Percentiles rank a stretch among this genome's conserved stretches.
phyloP scores from a whole-genome alignment of 2,888 invertebrate species.

The Melipona beecheii region DNA sequence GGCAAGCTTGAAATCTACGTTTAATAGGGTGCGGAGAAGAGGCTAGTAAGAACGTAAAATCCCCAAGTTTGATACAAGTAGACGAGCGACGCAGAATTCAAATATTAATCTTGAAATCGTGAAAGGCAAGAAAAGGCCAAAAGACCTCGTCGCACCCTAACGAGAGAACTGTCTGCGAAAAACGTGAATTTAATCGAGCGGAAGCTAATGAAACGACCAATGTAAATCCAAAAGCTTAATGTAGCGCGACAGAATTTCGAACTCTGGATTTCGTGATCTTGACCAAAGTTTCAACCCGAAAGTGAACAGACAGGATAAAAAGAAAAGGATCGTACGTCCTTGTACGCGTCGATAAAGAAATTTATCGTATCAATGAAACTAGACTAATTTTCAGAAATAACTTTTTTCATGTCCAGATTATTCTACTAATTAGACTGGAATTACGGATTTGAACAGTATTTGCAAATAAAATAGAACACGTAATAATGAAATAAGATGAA shows the following conservation, averaged over 20 bases:
- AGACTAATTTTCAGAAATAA: no score
- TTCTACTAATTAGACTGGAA: no score
- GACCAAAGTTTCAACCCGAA: not conserved
- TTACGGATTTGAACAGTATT: not conserved
- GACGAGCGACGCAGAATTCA: constrained; percentile 8
- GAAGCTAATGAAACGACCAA: constrained; percentile 16
- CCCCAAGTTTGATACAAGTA: constrained; percentile 32
- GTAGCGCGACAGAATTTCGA: not conserved
- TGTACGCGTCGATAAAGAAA: not conserved
- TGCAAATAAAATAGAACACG: not conserved
- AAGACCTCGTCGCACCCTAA: constrained; percentile 14
- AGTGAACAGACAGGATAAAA: not conserved
- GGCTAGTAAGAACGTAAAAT: constrained; percentile 8
- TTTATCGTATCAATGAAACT: not conserved
- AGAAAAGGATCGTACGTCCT: no score
- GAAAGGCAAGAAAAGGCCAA: not conserved
- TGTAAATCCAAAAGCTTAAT: constrained; percentile 20
- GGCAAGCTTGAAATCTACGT: constrained; percentile 35
- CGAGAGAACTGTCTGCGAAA: constrained; percentile 28
- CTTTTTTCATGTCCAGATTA: no score
- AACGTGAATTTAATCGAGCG: constrained; percentile 40
- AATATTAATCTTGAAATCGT: constrained; percentile 40
- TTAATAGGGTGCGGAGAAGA: constrained; percentile 19
- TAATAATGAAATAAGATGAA: not conserved
- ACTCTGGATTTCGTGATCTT: not conserved